Conservation (phyloP, 2,113 vertebrate genomes). For the Tachuris rubrigastra region DNA sequence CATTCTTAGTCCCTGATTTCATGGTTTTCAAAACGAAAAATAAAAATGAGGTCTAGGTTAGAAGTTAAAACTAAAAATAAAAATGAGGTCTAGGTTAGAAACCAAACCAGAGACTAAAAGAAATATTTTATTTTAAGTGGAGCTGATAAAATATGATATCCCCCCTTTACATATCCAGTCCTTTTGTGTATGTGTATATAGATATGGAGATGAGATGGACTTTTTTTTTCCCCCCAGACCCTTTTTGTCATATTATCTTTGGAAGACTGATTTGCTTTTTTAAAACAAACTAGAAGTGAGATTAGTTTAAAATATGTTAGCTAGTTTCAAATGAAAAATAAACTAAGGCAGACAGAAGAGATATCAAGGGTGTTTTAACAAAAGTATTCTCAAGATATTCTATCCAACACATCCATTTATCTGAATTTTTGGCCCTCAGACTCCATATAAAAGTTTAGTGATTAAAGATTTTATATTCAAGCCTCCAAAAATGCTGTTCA, state of each 20-base stretch:
- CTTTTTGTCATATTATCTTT: neutral
- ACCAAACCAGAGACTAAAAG: neutral
- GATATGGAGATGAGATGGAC: neutral
- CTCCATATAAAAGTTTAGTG: neutral
- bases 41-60: neutral
- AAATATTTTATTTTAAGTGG: neutral
- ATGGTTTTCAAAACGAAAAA: neutral
- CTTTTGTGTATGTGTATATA: neutral
- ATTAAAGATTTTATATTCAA: neutral
- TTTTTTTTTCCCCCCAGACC: neutral
- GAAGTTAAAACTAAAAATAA: neutral
- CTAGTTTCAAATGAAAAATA: neutral
- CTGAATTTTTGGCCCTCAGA: neutral
- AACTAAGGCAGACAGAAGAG: neutral
- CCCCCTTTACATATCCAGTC: neutral
- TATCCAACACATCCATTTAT: neutral
- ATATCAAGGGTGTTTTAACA: neutral
- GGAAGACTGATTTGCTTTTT: neutral
- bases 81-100: neutral
- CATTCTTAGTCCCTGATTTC: neutral
- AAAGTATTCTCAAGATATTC: neutral
- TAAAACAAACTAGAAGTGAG: neutral
- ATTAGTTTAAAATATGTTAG: neutral
- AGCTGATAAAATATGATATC: neutral
- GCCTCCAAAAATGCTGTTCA: neutral